Conservation (phyloP, 2,113 vertebrate species). For the Nycticebus coucang region DNA sequence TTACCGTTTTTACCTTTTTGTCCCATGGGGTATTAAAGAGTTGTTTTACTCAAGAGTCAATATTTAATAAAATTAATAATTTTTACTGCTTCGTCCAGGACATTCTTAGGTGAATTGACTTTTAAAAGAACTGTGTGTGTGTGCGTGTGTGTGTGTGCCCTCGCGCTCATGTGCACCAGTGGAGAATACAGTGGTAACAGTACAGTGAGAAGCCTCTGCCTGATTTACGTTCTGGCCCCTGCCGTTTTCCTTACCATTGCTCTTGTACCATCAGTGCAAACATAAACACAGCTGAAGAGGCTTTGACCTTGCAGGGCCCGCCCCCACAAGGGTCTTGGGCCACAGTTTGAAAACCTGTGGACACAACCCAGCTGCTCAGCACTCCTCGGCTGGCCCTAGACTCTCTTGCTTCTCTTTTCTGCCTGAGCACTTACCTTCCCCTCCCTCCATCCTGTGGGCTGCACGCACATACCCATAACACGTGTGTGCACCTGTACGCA, state of each 20-base stretch:
- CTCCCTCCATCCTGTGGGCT: neutral
- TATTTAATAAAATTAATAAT: neutral
- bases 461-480: neutral
- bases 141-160: neutral
- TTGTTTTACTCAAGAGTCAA: neutral
- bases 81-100: neutral
- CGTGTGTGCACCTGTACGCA: accelerated
- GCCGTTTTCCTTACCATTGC: neutral
- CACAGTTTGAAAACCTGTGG: neutral
- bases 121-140: neutral
- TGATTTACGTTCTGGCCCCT: neutral
- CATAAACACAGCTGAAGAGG: neutral
- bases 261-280: accelerated
- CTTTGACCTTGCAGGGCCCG: neutral
- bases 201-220: neutral
- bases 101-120: neutral
- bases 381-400: neutral
- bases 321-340: neutral
- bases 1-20: neutral
- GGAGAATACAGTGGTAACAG: neutral
- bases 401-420: neutral
- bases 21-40: neutral
- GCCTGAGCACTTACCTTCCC: neutral
- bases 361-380: neutral
- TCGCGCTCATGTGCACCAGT: too few relatives aligned